Evolutionary conservation across 2,888 invertebrate species (phyloP), one percentile per base, ranked within the genome.

Genomic region (Pseudanteris insignis): DNA sequence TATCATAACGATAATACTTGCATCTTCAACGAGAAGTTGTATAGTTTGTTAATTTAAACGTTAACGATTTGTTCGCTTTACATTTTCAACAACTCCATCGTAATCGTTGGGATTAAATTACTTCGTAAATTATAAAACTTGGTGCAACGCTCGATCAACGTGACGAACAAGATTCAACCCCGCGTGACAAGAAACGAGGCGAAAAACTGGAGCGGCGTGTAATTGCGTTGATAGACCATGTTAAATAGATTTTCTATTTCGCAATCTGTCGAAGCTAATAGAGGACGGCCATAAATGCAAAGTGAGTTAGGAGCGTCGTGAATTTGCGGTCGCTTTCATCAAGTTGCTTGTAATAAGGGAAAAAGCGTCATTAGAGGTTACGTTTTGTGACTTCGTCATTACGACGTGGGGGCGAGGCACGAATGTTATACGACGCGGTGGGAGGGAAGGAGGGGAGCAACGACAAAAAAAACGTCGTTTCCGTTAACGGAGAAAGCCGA

Each of bases 321-420:
- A 29, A 50, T 34, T 44, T 41, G 41, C 28, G 21, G 50, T n/a
- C 14, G 13, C 40, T 21, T 36, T 43, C 34, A 43, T 54, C 53
- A 47, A 47, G 46, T 37, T 47, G 9, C 29, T 24, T 43, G 38
- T 50, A 46, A 32, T 46, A 47, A 37, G 41, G 18, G 57, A 64
- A 58, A 64, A 61, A 64, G 58, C 54, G 58, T 64, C 64, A 64
- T 64, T 64, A 64, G 50, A 54, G 58, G 61, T 61, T 37, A 58
- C 58, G 53, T 64, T 58, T 61, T 57, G 64, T 26, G 61, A 61
- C 58, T 54, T 47, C 34, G 61, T 54, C 61, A 64, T 64, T 64
- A 64, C 59, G 41, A 14, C 24, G 41, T 44, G 50, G 50, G 53
- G 53, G 48, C 51, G 44, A 47, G 51, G 33, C n/a, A n/a, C n/a